These are phyloP conservation scores for Gryllus bimaculatus DNA, from an alignment of 1,140 invertebrate species.

Conservation along the genomic window DNA sequence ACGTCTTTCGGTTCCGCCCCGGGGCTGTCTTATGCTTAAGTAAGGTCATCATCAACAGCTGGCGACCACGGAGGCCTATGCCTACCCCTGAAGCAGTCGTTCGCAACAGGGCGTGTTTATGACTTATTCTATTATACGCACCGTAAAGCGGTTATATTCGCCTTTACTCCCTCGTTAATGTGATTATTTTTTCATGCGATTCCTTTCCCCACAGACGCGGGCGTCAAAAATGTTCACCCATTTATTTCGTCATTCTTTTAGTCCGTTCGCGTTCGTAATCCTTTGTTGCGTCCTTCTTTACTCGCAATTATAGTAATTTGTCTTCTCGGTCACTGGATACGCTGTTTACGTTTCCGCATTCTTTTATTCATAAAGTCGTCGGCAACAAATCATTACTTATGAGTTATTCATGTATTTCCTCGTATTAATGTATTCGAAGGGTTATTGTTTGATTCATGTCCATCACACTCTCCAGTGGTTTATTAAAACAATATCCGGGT, in stretches of 20 bases:
- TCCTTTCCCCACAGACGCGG: background rate
- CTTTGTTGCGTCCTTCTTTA: background rate
- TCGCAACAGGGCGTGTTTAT: background rate
- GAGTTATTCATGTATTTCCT: background rate
- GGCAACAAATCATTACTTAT: background rate
- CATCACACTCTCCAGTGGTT: no score
- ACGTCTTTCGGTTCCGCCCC: no score
- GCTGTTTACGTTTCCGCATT: no score
- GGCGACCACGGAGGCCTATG: no score
- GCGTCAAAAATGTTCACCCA: background rate
- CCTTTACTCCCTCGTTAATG: background rate
- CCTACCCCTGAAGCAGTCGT: no score
- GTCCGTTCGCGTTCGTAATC: background rate
- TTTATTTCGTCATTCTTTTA: background rate
- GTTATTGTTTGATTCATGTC: no score
- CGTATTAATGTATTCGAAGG: background rate
- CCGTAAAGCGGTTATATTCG: background rate
- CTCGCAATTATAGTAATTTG: no score
- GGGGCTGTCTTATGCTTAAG: no score
- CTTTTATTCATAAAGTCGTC: no score
- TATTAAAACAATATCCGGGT: no score
- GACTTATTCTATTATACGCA: constrained; percentile 1
- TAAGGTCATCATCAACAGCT: no score
- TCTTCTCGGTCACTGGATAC: no score
- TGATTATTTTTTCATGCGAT: background rate